phyloP scores from a whole-genome alignment of 2,888 invertebrate species.

The Seira ritae region DNA sequence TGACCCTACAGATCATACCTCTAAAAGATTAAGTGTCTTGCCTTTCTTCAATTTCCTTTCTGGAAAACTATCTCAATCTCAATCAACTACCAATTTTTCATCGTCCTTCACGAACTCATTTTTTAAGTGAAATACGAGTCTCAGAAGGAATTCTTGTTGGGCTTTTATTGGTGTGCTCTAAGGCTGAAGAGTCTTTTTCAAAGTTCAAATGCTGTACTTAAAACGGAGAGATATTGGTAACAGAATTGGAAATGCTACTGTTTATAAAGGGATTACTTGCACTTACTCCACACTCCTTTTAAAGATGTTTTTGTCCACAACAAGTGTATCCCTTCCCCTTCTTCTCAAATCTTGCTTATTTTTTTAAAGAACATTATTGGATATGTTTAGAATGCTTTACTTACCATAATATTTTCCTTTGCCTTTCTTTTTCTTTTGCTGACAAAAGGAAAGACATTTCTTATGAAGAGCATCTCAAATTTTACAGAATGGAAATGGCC shows the following conservation, averaged over 20 bases:
- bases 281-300: background rate
- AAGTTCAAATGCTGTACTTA: too few relatives aligned
- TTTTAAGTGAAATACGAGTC: background rate
- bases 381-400: background rate
- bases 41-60: background rate
- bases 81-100: constrained; percentile 6
- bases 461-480: background rate
- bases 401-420: background rate
- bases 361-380: background rate
- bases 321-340: background rate
- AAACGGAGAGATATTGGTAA: background rate
- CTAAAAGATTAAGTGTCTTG: background rate
- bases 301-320: background rate
- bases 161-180: background rate
- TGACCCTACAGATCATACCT: constrained; percentile 20
- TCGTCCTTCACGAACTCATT: background rate
- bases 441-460: background rate
- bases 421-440: background rate
- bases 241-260: background rate
- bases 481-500: background rate
- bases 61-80: background rate
- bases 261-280: background rate
- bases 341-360: background rate
- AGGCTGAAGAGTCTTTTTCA: background rate
- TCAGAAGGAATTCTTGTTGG: background rate